A percentile compares a stretch with the other conserved stretches of the same genome.
Evolutionary conservation across 37 sponge, comb jelly and placozoan species (phyloP).

Genomic region (Halichondria panicea): DNA sequence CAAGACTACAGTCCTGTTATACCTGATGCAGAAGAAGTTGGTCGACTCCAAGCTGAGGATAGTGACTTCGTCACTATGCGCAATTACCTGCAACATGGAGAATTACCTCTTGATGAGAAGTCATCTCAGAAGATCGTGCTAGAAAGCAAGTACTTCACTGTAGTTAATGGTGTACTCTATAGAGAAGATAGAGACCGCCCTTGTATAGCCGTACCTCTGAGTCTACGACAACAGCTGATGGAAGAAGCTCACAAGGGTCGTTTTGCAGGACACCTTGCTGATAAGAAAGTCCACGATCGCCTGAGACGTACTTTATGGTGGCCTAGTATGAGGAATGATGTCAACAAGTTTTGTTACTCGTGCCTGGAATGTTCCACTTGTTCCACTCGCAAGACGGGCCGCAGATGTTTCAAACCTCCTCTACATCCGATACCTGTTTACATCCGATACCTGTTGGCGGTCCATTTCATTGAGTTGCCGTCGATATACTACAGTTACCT

Average conservation of each 20-base stretch:
- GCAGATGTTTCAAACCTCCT: conserved; percentile 12
- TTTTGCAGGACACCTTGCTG: conserved; percentile 46
- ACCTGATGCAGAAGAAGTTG: neutral
- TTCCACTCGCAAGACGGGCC: conserved; percentile 20
- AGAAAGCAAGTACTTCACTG: conserved; percentile 14
- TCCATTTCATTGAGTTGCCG: conserved; percentile 58
- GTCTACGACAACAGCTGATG: neutral
- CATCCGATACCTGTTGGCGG: conserved; percentile 65
- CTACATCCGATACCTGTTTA: conserved; percentile 56
- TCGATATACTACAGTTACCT: conserved; percentile 58
- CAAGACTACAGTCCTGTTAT: neutral
- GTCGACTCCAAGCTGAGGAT: neutral
- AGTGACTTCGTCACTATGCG: conserved; percentile 2
- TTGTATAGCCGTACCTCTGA: conserved; percentile 16
- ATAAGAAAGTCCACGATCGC: conserved; percentile 28
- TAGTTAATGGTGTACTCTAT: neutral
- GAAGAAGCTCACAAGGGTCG: conserved; percentile 35
- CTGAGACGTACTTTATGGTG: conserved; percentile 17
- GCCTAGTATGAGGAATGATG: conserved; percentile 49
- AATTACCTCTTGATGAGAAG: neutral
- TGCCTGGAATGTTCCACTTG: conserved; percentile 50
- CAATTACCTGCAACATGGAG: conserved; percentile 3
- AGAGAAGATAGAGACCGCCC: neutral
- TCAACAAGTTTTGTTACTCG: conserved; percentile 16
- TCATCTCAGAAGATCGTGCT: neutral